Evolutionary conservation across 2,113 vertebrate species (phyloP).

Genomic region (Heterotis niloticus): DNA sequence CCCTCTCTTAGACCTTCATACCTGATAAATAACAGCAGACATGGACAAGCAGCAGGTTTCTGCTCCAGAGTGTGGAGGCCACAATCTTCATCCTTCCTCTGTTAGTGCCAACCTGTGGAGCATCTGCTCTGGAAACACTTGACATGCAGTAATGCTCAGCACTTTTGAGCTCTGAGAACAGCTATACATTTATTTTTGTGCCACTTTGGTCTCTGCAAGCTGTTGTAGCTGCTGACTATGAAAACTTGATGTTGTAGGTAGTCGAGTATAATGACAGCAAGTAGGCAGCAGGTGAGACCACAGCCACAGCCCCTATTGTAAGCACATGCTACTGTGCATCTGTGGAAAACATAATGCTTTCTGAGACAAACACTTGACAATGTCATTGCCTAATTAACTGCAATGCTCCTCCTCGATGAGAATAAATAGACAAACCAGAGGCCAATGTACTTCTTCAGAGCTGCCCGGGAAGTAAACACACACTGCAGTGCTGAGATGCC

Average conservation of each 20-base stretch:
- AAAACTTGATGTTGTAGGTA: conserved; percentile 28
- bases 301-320: conserved; percentile 34
- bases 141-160: not conserved
- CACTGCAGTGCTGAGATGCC: not conserved
- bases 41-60: no score
- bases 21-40: conserved; percentile 4
- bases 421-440: not conserved
- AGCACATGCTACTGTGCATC: conserved; percentile 30
- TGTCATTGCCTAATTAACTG: conserved; percentile 37
- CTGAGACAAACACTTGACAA: not conserved
- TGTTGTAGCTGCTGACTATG: not conserved
- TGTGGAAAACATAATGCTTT: conserved; percentile 23
- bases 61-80: not conserved
- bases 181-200: not conserved
- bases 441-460: not conserved
- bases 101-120: no score
- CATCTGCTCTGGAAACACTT: no score
- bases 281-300: conserved; percentile 36
- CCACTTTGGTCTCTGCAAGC: not conserved
- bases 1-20: conserved; percentile 4
- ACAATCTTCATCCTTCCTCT: not conserved
- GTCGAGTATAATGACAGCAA: conserved; percentile 28
- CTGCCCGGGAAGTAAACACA: conserved; percentile 24
- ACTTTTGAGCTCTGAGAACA: not conserved
- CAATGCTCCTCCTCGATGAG: conserved; percentile 25